These are phyloP conservation scores for Dastarcus helophoroides DNA, from an alignment of 2,888 invertebrate genomes.

Conservation along the genomic window DNA sequence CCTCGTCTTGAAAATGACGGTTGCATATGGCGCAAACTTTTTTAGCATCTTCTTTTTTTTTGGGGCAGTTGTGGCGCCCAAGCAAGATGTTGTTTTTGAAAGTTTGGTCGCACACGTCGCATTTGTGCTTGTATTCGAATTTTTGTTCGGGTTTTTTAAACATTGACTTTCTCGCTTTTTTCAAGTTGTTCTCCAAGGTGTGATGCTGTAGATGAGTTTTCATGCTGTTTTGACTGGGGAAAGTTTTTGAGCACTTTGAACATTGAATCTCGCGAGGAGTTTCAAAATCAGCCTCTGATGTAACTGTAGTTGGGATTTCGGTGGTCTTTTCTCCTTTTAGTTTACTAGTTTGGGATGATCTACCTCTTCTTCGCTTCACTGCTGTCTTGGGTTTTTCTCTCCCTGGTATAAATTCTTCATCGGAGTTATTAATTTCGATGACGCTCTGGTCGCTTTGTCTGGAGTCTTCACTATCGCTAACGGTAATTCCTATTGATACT, in stretches of 20 bases:
- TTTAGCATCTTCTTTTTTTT: constrained; percentile 11
- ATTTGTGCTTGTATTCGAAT: constrained; percentile 26
- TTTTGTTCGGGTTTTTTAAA: constrained; percentile 1
- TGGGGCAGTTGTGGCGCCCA: constrained; percentile 23
- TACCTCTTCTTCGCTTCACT: constrained; percentile 18
- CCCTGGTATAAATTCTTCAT: constrained; percentile 1
- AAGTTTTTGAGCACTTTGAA: constrained; percentile 30
- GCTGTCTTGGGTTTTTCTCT: constrained; percentile 3
- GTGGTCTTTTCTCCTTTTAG: constrained; percentile 6
- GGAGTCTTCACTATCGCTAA: constrained; percentile 8
- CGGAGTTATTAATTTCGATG: background rate
- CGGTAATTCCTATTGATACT: constrained; percentile 8
- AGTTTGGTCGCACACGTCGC: constrained; percentile 23
- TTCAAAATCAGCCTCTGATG: constrained; percentile 12
- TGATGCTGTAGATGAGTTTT: constrained; percentile 32
- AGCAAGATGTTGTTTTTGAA: constrained; percentile 30
- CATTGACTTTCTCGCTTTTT: constrained; percentile 10
- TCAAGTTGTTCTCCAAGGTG: constrained; percentile 23
- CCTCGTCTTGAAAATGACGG: constrained; percentile 21
- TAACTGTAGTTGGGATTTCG: no score
- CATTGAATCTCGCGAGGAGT: constrained; percentile 25
- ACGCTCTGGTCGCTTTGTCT: background rate
- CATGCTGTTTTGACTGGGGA: constrained; percentile 32
- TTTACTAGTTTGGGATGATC: constrained; percentile 18
- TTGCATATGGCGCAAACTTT: constrained; percentile 20